Evolutionary conservation across 2,113 vertebrate species (phyloP).

Genomic region (Garra rufa): DNA sequence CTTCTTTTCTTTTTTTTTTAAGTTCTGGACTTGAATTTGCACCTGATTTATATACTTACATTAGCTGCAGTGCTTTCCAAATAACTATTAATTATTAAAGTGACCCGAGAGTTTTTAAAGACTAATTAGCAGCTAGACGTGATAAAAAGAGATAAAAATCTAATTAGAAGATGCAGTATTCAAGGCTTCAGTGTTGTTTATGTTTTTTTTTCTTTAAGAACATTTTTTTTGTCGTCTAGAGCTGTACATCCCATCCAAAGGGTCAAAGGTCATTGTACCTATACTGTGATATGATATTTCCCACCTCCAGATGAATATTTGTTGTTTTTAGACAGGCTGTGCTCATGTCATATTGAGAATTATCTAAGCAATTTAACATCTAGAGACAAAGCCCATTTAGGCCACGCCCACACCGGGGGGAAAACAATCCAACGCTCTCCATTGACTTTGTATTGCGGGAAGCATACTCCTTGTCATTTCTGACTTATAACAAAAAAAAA

Average conservation of each 20-base stretch:
- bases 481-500: no score
- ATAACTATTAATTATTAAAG: background rate
- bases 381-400: no score
- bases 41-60: no score
- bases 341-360: background rate
- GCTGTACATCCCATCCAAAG: background rate
- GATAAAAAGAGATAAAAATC: background rate
- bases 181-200: background rate
- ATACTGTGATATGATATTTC: background rate
- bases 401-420: no score
- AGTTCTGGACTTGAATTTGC: no score
- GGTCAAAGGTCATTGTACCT: background rate
- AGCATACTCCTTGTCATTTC: no score
- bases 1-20: no score
- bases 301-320: background rate
- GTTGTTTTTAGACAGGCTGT: background rate
- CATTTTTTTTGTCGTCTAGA: background rate
- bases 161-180: background rate
- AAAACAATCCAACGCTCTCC: no score
- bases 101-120: background rate
- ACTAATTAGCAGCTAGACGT: background rate
- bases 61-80: no score
- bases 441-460: no score
- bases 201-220: background rate
- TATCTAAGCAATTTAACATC: background rate